Percentiles rank a stretch among this genome's conserved stretches.
phyloP scores from a whole-genome alignment of 2,797 vertebrate species.

The Danio aesculapii region DNA sequence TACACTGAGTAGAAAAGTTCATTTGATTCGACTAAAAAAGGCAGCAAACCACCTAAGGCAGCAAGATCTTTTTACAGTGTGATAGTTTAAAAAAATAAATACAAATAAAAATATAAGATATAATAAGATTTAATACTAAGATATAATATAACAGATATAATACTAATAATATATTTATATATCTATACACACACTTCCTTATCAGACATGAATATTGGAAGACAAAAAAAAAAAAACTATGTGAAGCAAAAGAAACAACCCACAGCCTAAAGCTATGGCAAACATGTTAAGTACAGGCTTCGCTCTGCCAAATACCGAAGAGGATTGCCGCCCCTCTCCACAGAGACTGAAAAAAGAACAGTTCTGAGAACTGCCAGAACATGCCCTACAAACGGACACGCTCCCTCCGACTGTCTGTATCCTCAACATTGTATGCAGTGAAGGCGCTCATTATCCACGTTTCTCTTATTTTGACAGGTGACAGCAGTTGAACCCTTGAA shows the following conservation, averaged over 20 bases:
- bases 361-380: constrained; percentile 76
- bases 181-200: background rate
- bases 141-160: no score
- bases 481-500: constrained; percentile 35
- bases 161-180: background rate
- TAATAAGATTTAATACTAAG: background rate
- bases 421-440: constrained; percentile 4
- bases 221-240: constrained; percentile 26
- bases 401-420: constrained; percentile 53
- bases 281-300: constrained; percentile 78
- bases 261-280: constrained; percentile 74
- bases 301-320: constrained; percentile 70
- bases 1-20: no score
- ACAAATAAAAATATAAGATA: background rate
- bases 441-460: constrained; percentile 46
- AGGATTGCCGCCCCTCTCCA: constrained; percentile 61
- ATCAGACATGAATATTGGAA: constrained; percentile 22
- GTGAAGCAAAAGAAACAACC: constrained; percentile 61
- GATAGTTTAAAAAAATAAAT: background rate
- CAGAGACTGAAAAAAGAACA: constrained; percentile 62
- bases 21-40: no score
- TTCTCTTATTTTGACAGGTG: constrained; percentile 74
- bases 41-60: no score
- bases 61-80: no score
- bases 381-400: constrained; percentile 62